Evolutionary conservation across 1,140 invertebrate species (phyloP), one percentile per base, ranked within the genome.

Genomic region (Drosophila grimshawi): DNA sequence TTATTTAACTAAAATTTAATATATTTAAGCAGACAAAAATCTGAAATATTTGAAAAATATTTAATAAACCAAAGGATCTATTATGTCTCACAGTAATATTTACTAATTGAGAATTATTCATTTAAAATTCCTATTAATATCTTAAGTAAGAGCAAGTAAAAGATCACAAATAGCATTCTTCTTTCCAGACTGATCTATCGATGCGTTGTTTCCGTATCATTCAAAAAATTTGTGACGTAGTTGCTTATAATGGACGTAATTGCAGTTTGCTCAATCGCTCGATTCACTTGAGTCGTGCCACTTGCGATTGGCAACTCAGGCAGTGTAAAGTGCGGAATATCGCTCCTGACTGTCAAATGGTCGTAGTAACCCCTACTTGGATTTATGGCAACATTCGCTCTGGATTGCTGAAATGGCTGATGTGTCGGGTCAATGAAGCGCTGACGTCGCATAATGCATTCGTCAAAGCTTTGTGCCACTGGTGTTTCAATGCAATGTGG

Each of bases 191-290:
- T 33, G 33, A 37, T 37, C 35, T 37, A 43, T 10, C 19, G 3
- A 32, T 48, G 33, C 2, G 29, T 55, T 2, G 49, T n/a, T 8
- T 61, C 43, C 56, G 67, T 80, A 33, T 76, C 70, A 32, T 61
- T 65, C 0, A 78, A 49, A 66, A 55, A 86, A 8, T 66, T 81
- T 3, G 49, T 46, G 0, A 66, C 78, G 35, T 73, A 81, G 11
- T 77, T 83, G 29, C 39, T 35, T 29, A 85, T 53, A 5, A 63
- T 60, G n/a, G 80, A 60, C 1, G 37, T 55, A 2, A 48, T 59
- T 4, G 51, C 69, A 6, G 66, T 41, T 43, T 59, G 53, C 2
- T 68, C 79, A 19, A 49, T 69, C 37, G 41, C 62, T 1, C 41
- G 59, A 29, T 73, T 62, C 43, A 41, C 27, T 19, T 46, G 29